Conservation (phyloP, 2,888 invertebrate species). For the Polyploca ridens region DNA sequence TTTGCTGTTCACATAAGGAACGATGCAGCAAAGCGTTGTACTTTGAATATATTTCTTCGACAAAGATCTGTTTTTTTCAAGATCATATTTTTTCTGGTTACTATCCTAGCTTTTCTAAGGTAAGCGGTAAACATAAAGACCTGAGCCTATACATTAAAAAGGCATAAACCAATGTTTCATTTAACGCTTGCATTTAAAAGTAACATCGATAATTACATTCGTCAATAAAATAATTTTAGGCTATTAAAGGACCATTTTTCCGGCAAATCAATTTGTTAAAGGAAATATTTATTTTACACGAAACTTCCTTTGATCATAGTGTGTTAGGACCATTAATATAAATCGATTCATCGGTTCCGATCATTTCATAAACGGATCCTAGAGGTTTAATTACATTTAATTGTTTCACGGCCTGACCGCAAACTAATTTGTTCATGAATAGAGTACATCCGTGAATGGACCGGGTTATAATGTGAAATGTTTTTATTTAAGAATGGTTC, state of each 20-base stretch:
- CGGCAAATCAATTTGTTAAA: conserved; percentile 41
- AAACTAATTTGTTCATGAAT: conserved; percentile 22
- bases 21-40: too few species aligned
- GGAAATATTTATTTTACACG: conserved; percentile 47
- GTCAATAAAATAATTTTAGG: conserved; percentile 1
- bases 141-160: neutral
- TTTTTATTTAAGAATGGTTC: conserved; percentile 18
- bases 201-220: neutral
- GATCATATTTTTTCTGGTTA: neutral
- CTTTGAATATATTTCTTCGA: neutral
- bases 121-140: neutral
- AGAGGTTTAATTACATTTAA: conserved; percentile 22
- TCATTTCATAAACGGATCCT: conserved; percentile 20
- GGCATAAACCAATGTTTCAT: neutral
- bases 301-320: conserved; percentile 23
- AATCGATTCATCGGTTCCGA: conserved; percentile 21
- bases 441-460: conserved; percentile 8
- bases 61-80: neutral
- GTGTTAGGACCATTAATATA: conserved; percentile 18
- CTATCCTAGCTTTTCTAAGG: neutral
- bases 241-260: conserved; percentile 10
- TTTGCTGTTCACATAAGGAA: too few species aligned
- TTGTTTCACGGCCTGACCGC: conserved; percentile 23
- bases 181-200: conserved; percentile 1
- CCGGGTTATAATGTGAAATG: conserved; percentile 4